Evolutionary conservation across 2,113 vertebrate species (phyloP), one percentile per base, ranked within the genome.

Genomic region (Anoplopoma fimbria): DNA sequence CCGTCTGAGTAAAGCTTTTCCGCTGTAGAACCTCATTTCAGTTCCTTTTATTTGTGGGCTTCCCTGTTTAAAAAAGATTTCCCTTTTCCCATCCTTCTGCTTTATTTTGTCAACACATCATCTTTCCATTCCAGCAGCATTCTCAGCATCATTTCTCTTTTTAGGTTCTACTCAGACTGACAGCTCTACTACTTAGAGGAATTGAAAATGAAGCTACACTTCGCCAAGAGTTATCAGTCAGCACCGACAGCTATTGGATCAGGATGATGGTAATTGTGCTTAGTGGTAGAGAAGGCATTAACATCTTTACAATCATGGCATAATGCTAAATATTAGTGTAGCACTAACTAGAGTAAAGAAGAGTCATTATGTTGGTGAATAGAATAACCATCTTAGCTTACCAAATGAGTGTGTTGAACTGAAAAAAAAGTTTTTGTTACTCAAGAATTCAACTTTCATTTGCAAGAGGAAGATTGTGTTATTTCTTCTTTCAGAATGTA

Each of bases 11-110:
- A 14, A 70, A 60, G 23, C 5, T 61, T 69, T 55, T 68, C 65
- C 9, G 2, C 45, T n/a, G 31, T 1, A n/a, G 21, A 25, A 33
- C 0, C 13, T 29, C 3, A 27, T 57, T 25, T 69, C 38, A 19
- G 2, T 83, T 86, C 57, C 57, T 65, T 25, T 25, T 64, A 38
- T 76, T 69, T 55, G 15, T 23, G 51, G n/a, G 25, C 57, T 40
- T 82, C 36, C 27, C 10, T 36, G 19, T 75, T 27, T 8, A 3
- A 6, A 36, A 9, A 64, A 12, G 10, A 27, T 1, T 38, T 27
- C 4, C 4, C 25, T 17, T 19, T 14, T 33, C 0, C 9, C 29
- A n/a, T 27, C 53, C n/a, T 80, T 69, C 79, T 0, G 0, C 42
- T 61, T 69, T 69, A 57, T 63, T 53, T 49, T 9, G 2, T 31